phyloP scores from a whole-genome alignment of 30 jellyfish, hydroid and myxozoan genomes.

The Catostylus mosaicus region DNA sequence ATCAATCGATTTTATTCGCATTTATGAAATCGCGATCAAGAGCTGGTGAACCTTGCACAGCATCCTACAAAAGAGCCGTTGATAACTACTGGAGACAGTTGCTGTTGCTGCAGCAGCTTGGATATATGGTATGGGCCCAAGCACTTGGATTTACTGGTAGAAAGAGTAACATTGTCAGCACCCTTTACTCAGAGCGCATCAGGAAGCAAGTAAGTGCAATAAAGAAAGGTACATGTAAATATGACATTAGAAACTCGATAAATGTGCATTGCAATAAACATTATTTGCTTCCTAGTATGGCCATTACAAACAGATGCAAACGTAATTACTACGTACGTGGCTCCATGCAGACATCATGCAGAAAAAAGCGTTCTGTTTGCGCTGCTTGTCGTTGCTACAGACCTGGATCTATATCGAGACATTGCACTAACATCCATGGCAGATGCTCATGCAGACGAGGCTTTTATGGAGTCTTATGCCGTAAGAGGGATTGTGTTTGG shows the following conservation, averaged over 20 bases:
- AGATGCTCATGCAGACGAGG: conserved; percentile 36
- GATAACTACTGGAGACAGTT: conserved; percentile 42
- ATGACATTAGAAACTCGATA: not conserved
- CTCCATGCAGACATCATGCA: conserved; percentile 24
- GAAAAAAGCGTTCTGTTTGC: conserved; percentile 22
- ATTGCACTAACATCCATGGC: conserved; percentile 26
- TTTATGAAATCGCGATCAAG: conserved; percentile 24
- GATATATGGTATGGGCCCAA: conserved; percentile 65
- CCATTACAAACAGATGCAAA: conserved; percentile 26
- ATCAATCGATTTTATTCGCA: conserved; percentile 27
- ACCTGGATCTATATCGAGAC: conserved; percentile 5
- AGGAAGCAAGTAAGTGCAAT: not conserved
- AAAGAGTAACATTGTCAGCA: conserved; percentile 1
- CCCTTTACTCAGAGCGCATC: not conserved
- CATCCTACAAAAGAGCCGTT: conserved; percentile 25
- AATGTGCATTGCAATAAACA: conserved; percentile 39
- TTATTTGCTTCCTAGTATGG: conserved; percentile 40
- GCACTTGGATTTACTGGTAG: conserved; percentile 27
- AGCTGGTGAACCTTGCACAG: conserved; percentile 51
- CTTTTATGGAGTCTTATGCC: conserved; percentile 21
- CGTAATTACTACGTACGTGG: conserved; percentile 23
- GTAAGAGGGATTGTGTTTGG: conserved; percentile 45
- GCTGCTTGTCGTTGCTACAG: conserved; percentile 5
- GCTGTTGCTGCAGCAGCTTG: conserved; percentile 43
- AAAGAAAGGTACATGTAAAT: conserved; percentile 32